These are phyloP conservation scores for Drosophila kuntzei DNA, from an alignment of 2,888 invertebrate genomes.

Conservation along the genomic window DNA sequence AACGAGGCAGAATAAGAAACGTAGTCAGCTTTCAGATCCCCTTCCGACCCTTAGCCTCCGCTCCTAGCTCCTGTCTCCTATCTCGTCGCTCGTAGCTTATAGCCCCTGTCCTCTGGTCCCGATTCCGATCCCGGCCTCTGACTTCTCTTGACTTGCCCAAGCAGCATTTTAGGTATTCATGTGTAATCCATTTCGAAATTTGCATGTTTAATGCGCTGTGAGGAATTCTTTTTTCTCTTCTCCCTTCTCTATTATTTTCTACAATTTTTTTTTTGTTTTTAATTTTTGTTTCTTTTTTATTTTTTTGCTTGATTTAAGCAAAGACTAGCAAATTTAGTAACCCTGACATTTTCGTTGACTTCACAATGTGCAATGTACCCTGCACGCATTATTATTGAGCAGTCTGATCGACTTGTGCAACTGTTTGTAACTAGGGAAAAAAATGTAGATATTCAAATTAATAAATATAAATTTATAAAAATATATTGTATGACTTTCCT, in stretches of 20 bases:
- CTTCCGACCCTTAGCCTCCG: neutral
- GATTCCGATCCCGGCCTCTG: slow-evolving; percentile 7
- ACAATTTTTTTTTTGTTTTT: neutral
- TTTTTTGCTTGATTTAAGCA: slow-evolving; percentile 32
- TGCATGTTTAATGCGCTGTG: slow-evolving; percentile 70
- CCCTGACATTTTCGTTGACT: slow-evolving; percentile 52
- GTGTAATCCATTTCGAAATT: slow-evolving; percentile 70
- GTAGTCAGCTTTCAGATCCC: slow-evolving; percentile 1
- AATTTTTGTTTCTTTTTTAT: neutral
- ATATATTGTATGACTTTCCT: too few relatives aligned
- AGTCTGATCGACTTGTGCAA: neutral
- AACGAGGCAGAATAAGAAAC: slow-evolving; percentile 12
- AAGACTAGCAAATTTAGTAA: slow-evolving; percentile 18
- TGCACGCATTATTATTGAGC: neutral
- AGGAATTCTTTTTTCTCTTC: slow-evolving; percentile 33
- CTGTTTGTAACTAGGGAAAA: neutral
- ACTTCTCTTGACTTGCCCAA: slow-evolving; percentile 19
- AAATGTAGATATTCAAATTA: neutral
- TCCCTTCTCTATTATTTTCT: neutral
- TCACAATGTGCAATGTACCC: slow-evolving; percentile 23
- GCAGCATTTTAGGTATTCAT: slow-evolving; percentile 58
- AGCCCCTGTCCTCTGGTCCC: neutral
- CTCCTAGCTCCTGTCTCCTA: too few relatives aligned
- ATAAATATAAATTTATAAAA: neutral
- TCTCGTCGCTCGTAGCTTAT: too few relatives aligned